phyloP scores from a whole-genome alignment of 2,888 invertebrate genomes.

The Dasysyrphus tricinctus region DNA sequence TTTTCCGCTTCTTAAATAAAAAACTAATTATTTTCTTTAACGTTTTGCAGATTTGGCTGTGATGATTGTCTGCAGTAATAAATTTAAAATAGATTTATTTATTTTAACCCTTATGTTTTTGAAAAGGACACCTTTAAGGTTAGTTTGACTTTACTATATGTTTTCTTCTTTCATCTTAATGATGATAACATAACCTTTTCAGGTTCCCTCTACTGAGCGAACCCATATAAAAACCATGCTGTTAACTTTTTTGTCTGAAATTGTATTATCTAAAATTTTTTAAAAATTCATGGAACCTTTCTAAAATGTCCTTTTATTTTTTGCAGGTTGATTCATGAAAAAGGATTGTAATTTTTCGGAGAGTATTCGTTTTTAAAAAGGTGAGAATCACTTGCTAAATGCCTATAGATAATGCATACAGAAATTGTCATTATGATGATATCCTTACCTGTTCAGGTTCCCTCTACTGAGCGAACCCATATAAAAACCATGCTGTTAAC shows the following conservation, averaged over 20 bases:
- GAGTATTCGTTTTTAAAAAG: background rate
- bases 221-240: constrained; percentile 72
- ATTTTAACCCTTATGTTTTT: background rate
- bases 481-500: constrained; percentile 61
- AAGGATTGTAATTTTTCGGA: no score
- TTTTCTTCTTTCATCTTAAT: constrained; percentile 9
- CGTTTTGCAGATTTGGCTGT: constrained; percentile 7
- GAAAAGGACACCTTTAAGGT: background rate
- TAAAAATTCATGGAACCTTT: no score
- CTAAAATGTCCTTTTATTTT: background rate
- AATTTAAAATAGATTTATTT: no score
- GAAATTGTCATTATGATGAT: constrained; percentile 32
- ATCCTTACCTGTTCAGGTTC: constrained; percentile 71
- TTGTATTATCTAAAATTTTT: no score
- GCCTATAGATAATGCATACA: background rate
- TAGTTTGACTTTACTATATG: background rate
- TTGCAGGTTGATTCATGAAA: background rate
- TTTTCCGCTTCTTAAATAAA: background rate
- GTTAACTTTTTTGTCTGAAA: constrained; percentile 37
- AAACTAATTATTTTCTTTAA: constrained; percentile 1
- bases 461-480: constrained; percentile 76
- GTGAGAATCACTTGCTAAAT: background rate
- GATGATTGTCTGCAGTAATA: background rate
- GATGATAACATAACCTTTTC: constrained; percentile 57
- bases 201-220: constrained; percentile 77